A percentile compares a stretch with the other conserved stretches of the same genome.
These are phyloP conservation scores for Harlomillsia oculata DNA, from an alignment of 1,140 invertebrate species.

Conservation along the genomic window DNA sequence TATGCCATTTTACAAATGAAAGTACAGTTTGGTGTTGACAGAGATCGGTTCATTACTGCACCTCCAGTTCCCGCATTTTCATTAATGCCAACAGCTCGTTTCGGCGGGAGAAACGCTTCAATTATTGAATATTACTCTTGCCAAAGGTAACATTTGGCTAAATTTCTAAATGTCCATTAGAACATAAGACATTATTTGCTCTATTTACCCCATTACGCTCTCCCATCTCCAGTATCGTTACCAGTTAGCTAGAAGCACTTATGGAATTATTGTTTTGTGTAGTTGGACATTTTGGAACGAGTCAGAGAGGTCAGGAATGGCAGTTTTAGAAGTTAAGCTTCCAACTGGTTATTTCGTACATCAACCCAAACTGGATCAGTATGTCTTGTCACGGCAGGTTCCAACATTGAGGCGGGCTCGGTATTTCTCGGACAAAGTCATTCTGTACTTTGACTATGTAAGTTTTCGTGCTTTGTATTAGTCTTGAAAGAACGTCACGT, in stretches of 20 bases:
- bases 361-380: conserved; percentile 75
- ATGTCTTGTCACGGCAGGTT: conserved; percentile 60
- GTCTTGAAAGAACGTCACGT: not conserved
- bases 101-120: conserved; percentile 84
- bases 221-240: no score
- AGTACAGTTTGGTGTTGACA: conserved; percentile 91
- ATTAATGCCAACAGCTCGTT: conserved; percentile 58
- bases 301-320: conserved; percentile 63
- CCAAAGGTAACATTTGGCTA: conserved; percentile 52
- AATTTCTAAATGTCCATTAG: not conserved
- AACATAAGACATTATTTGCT: no score
- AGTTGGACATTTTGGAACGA: conserved; percentile 42
- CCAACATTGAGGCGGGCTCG: conserved; percentile 72
- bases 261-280: not conserved
- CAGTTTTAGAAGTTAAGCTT: conserved; percentile 79
- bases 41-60: conserved; percentile 68
- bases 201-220: no score
- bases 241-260: no score
- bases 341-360: conserved; percentile 91
- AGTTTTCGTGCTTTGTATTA: conserved; percentile 43
- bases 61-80: conserved; percentile 71
- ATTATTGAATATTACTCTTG: conserved; percentile 73
- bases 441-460: conserved; percentile 93
- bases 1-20: conserved; percentile 85
- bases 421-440: conserved; percentile 66